Base-by-base conservation (phyloP, 2,888 invertebrate species). In the Megamerina dolium region DNA sequence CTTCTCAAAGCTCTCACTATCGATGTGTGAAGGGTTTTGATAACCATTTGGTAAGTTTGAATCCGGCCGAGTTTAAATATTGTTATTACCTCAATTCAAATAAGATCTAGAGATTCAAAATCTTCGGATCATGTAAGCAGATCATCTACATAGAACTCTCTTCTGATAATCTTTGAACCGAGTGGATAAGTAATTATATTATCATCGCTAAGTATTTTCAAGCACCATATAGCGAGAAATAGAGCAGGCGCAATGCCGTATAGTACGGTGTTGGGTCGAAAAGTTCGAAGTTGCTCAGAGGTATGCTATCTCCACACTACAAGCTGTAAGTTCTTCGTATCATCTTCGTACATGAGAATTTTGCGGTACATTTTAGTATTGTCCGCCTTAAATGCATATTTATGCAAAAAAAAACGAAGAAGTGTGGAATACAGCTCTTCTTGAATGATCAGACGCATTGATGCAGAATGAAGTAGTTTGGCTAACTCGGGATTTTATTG, bases 401-500 rank as follows among this genome's bases (percentile, higher is more conserved):
- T 41, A 5, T 39, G 21, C 18, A 39, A 9, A 9, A 30, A 31
- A 39, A 48, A 35, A 2, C 38, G 16, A 2, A 35, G 20, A 5
- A 41, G 20, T 4, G 27, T 40, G 10, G 32, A 35, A 41, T 40
- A 16, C 26, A 46, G 19, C 13, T 45, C 20, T 12, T 26, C 26
- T 20, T 43, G 40, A n/a, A 47, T 31, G 6, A 32, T 44, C 3
- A 42, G 42, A 43, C 20, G 5, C 32, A 42, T 30, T 46, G 38
- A 19, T 42, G 41, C 9, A 30, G 38, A 17, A 41, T 37, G 10
- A 37, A 48, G 17, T 45, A 52, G 21, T 49, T 37, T 19, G 41
- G 41, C 4, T 9, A 29, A 21, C 29, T 26, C 1, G 26, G 23
- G 12, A 42, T 41, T 38, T 30, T 9, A 29, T 46, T 44, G 13